Evolutionary conservation across 2,797 vertebrate genomes (phyloP), one percentile per base, ranked within the genome.

Genomic region (Lutjanus campechanus): DNA sequence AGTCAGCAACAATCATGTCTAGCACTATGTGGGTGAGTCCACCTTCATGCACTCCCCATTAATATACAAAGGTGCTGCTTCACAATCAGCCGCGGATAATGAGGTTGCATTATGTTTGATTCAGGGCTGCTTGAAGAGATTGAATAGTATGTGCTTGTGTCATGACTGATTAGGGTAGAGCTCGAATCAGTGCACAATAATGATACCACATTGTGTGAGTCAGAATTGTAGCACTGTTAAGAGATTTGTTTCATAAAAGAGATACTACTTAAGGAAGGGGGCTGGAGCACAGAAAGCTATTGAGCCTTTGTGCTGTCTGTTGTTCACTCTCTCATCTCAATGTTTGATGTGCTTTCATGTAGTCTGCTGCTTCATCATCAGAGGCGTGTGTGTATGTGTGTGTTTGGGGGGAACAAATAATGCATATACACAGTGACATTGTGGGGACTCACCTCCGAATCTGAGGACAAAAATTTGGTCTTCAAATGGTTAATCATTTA

Each of bases 61-160:
- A 93, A 88, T 91, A 91, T 86, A 92, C 89, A 91, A 89, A 89
- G 88, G 88, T 92, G 90, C 91, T 78, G 90, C 94, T 91, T 94
- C 90, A 91, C 92, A 95, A 94, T 95, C 94, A 95, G 88, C 83
- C 59, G 16, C 68, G 83, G 76, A 91, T 93, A 93, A 94, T 94
- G 89, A 94, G 88, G 85, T 69, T 85, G 93, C 83, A 85, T 93
- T 91, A 88, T 85, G 84, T 84, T 77, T 89, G 89, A 94, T 91
- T 91, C 90, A 73, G 78, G 78, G 88, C 90, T 88, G 80, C 90
- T 88, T 81, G 89, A 92, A 81, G 84, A 93, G 88, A 94, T 91
- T 92, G 91, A 93, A 92, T 84, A 88, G 93, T 84, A 77, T 90
- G 89, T 80, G 80, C 82, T 89, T 81, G 87, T 93, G 92, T 92